Evolutionary conservation across 2,888 invertebrate genomes (phyloP), one percentile per base, ranked within the genome.

Genomic region (Xanthostigma xanthostigma): DNA sequence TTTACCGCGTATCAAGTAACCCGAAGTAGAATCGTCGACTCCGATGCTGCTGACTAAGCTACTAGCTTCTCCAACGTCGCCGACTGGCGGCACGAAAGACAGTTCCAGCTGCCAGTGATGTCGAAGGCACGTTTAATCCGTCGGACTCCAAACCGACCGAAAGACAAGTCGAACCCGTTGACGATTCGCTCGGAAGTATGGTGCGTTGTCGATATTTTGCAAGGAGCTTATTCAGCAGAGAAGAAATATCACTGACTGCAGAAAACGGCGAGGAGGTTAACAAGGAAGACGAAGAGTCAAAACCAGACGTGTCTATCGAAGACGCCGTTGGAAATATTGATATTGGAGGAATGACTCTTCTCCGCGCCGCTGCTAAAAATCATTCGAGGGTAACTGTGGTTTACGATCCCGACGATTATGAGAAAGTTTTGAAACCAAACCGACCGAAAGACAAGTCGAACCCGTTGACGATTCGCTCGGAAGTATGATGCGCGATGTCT

Each of bases 241-340:
- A 76, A 52, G 76, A 76, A 53, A 65, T 75, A 38, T 12, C 38
- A 6, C 13, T 5, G 38, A 12, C 38, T 38, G n/a, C 38, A 4
- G n/a, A n/a, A n/a, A n/a, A n/a, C n/a, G n/a, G n/a, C n/a, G n/a
- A n/a, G n/a, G n/a, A n/a, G n/a, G n/a, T n/a, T n/a, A n/a, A n/a
- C n/a, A n/a, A n/a, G n/a, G n/a, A n/a, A n/a, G n/a, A n/a, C n/a
- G n/a, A n/a, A n/a, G n/a, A n/a, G n/a, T n/a, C 86, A 1, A 84
- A 87, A 53, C 76, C 84, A 0, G 76, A 82, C 55, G 92, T 91
- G 1, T 84, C 81, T 0, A 71, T 91, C 11, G 79, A 79, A 4
- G 89, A 93, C 64, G 96, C 96, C 1, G 84, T 97, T 1, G 96
- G 97, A 66, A 92, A 96, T 62, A 90, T 97, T 55, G 96, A 96